Evolutionary conservation across 2,888 invertebrate genomes (phyloP).

Genomic region (Tortricodes alternella): DNA sequence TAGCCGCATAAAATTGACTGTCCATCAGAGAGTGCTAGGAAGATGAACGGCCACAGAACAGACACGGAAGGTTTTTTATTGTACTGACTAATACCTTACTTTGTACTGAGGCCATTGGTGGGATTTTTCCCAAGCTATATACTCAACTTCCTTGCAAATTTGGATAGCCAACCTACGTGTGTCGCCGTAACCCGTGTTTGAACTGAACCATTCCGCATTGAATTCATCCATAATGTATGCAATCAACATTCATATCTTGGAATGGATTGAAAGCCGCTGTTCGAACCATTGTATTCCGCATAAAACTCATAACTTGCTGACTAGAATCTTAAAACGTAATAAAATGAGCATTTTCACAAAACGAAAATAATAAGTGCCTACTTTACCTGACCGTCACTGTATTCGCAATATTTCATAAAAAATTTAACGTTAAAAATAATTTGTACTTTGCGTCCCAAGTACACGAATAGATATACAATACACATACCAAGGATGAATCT

Average conservation of each 20-base stretch:
- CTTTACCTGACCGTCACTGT: slow-evolving; percentile 42
- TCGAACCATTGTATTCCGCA: slow-evolving; percentile 57
- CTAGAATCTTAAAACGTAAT: slow-evolving; percentile 80
- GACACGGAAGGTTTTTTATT: no score
- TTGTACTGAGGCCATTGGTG: no score
- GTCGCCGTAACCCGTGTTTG: slow-evolving; percentile 17
- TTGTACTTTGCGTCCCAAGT: slow-evolving; percentile 41
- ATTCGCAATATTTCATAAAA: slow-evolving; percentile 45
- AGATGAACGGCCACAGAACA: no score
- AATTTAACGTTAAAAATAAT: slow-evolving; percentile 40
- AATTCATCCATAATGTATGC: slow-evolving; percentile 41
- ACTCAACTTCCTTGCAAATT: no score
- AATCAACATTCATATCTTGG: slow-evolving; percentile 36
- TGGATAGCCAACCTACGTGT: neutral
- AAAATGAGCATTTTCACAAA: slow-evolving; percentile 81
- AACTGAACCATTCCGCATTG: slow-evolving; percentile 45
- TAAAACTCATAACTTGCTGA: slow-evolving; percentile 76
- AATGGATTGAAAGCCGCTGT: slow-evolving; percentile 45
- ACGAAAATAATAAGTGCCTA: slow-evolving; percentile 58
- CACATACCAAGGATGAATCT: slow-evolving; percentile 37
- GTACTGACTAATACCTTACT: no score
- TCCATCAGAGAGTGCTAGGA: no score
- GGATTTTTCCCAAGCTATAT: no score
- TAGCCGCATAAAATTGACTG: no score
- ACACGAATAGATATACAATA: slow-evolving; percentile 36